Conservation (phyloP, 2,888 invertebrate species). For the Macaria liturata region DNA sequence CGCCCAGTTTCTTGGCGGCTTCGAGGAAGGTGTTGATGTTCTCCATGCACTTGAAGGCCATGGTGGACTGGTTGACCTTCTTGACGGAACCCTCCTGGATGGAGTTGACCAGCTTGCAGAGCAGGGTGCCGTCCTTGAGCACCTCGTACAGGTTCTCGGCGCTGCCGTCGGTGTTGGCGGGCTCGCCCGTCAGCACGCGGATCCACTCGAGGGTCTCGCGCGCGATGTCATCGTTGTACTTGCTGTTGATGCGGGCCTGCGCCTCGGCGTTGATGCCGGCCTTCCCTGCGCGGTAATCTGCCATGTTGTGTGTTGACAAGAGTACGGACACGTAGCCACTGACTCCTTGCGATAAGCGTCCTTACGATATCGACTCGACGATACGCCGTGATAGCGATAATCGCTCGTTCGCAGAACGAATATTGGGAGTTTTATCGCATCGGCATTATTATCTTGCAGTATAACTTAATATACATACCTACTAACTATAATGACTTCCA, state of each 20-base stretch:
- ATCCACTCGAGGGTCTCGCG: slow-evolving; percentile 97
- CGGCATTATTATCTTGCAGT: slow-evolving; percentile 50
- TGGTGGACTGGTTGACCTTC: slow-evolving; percentile 94
- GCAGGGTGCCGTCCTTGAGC: slow-evolving; percentile 93
- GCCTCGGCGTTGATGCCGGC: slow-evolving; percentile 80
- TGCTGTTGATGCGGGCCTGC: slow-evolving; percentile 91
- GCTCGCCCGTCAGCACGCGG: slow-evolving; percentile 90
- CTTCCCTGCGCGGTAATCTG: slow-evolving; percentile 75
- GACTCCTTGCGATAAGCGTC: slow-evolving; percentile 68
- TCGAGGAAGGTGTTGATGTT: slow-evolving; percentile 97
- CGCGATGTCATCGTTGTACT: slow-evolving; percentile 97
- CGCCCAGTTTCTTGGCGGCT: slow-evolving; percentile 92
- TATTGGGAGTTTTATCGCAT: slow-evolving; percentile 49
- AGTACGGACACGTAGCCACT: slow-evolving; percentile 73
- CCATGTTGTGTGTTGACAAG: slow-evolving; percentile 72
- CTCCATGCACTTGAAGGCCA: slow-evolving; percentile 99
- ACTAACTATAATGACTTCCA: too few relatives aligned
- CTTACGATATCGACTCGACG: slow-evolving; percentile 62
- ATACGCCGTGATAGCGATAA: slow-evolving; percentile 67
- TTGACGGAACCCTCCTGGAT: slow-evolving; percentile 94
- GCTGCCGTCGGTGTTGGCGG: slow-evolving; percentile 92
- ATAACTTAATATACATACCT: slow-evolving; percentile 50
- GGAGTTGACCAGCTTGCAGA: slow-evolving; percentile 94
- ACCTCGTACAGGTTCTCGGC: slow-evolving; percentile 95
- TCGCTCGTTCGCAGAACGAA: slow-evolving; percentile 58